phyloP scores from a whole-genome alignment of 2,888 invertebrate species.

The Amphipyra tragopoginis region DNA sequence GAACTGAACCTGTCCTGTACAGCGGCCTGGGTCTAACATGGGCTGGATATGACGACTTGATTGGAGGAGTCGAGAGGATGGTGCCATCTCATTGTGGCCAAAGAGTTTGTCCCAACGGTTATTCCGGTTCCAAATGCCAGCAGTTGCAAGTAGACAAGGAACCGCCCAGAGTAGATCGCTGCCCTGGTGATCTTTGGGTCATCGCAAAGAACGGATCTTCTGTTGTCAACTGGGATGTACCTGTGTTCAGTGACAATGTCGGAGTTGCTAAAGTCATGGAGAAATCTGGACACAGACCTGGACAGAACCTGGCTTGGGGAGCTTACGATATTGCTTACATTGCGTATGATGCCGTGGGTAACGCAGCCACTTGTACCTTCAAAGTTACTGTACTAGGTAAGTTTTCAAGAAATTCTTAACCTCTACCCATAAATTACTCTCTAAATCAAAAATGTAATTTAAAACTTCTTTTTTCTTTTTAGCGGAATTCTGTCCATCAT shows the following conservation, averaged over 20 bases:
- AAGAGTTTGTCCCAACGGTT: constrained; percentile 96
- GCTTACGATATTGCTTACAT: constrained; percentile 97
- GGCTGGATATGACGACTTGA: constrained; percentile 97
- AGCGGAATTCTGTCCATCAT: constrained; percentile 97
- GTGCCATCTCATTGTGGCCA: constrained; percentile 98
- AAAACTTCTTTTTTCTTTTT: constrained; percentile 69
- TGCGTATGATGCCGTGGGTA: constrained; percentile 97
- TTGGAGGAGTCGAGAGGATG: constrained; percentile 96
- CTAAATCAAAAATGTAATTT: not conserved
- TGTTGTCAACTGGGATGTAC: constrained; percentile 97
- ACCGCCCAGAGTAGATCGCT: constrained; percentile 96
- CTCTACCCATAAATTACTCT: not conserved
- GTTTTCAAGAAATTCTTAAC: constrained; percentile 66
- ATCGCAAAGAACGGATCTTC: constrained; percentile 97
- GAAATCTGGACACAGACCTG: constrained; percentile 95
- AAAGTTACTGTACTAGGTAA: constrained; percentile 96
- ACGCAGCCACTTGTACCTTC: constrained; percentile 97
- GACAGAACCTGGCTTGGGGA: constrained; percentile 97
- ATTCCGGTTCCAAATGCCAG: constrained; percentile 95
- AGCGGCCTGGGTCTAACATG: constrained; percentile 96
- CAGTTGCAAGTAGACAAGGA: constrained; percentile 95
- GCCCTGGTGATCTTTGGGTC: constrained; percentile 98
- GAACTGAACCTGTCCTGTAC: constrained; percentile 97
- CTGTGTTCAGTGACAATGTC: constrained; percentile 96
- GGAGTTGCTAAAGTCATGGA: constrained; percentile 94